phyloP scores from a whole-genome alignment of 2,113 vertebrate species.

The Ophiodon elongatus region DNA sequence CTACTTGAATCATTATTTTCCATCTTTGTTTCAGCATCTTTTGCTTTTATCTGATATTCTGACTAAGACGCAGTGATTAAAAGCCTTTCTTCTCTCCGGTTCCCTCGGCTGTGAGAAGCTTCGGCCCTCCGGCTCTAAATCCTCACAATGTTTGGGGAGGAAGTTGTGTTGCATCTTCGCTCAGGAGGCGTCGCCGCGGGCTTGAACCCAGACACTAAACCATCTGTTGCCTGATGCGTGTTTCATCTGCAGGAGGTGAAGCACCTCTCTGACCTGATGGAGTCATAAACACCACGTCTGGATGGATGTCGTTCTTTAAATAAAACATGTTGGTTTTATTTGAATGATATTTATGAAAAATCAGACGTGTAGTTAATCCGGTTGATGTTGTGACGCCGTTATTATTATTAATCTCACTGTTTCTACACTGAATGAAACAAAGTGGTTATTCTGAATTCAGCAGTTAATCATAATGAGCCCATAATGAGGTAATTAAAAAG shows the following conservation, averaged over 20 bases:
- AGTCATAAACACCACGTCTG: neutral
- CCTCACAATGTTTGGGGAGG: neutral
- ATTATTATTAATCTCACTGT: too few species aligned
- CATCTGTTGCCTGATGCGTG: neutral
- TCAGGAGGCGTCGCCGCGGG: constrained; percentile 6
- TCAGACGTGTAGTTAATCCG: too few species aligned
- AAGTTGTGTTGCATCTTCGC: neutral
- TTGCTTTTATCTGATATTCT: neutral
- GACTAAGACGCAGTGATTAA: neutral
- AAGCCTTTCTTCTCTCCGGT: neutral
- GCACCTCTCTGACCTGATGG: neutral
- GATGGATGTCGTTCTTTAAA: neutral
- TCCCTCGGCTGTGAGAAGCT: neutral
- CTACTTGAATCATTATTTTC: neutral
- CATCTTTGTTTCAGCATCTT: neutral
- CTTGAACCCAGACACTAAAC: neutral
- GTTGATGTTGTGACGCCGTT: too few species aligned
- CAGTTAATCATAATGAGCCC: too few species aligned
- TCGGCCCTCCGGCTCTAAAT: neutral
- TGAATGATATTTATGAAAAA: too few species aligned
- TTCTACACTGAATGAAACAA: too few species aligned
- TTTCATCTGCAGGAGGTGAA: neutral
- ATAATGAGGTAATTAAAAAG: too few species aligned
- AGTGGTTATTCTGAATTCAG: too few species aligned
- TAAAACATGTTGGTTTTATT: too few species aligned